These are phyloP conservation scores for Crypturellus undulatus DNA, from an alignment of 2,113 vertebrate species.

Conservation along the genomic window DNA sequence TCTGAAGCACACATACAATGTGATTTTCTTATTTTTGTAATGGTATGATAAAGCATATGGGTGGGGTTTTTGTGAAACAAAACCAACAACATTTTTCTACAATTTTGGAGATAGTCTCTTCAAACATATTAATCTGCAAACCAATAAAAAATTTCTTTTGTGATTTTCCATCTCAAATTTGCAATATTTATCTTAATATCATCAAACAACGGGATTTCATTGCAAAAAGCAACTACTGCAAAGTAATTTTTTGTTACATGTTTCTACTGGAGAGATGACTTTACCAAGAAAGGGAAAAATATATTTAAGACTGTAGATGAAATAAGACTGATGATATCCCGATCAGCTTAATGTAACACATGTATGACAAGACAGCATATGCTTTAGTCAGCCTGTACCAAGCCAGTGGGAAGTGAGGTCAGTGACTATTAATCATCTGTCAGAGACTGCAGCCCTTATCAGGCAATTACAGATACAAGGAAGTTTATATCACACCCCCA, in stretches of 20 bases:
- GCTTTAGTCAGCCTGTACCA: background rate
- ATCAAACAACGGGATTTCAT: background rate
- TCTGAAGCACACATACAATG: background rate
- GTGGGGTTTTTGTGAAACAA: background rate
- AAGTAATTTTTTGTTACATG: background rate
- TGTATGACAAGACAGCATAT: background rate
- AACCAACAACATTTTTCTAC: background rate
- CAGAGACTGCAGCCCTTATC: constrained; percentile 6
- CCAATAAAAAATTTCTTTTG: background rate
- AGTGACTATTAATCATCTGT: constrained; percentile 43
- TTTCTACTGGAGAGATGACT: background rate
- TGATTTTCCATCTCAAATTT: background rate
- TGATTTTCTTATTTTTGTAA: too few species aligned
- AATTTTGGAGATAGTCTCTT: background rate
- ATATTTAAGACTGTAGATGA: background rate
- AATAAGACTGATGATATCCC: background rate
- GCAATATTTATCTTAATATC: background rate
- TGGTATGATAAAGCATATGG: background rate
- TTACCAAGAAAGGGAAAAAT: background rate
- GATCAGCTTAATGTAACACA: background rate
- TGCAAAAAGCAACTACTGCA: background rate
- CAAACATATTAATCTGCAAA: background rate
- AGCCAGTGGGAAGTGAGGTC: background rate
- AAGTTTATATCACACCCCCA: constrained; percentile 31
- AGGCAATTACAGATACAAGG: constrained; percentile 39